phyloP scores from a whole-genome alignment of 2,888 invertebrate genomes.

The Taphrorychus bicolor region DNA sequence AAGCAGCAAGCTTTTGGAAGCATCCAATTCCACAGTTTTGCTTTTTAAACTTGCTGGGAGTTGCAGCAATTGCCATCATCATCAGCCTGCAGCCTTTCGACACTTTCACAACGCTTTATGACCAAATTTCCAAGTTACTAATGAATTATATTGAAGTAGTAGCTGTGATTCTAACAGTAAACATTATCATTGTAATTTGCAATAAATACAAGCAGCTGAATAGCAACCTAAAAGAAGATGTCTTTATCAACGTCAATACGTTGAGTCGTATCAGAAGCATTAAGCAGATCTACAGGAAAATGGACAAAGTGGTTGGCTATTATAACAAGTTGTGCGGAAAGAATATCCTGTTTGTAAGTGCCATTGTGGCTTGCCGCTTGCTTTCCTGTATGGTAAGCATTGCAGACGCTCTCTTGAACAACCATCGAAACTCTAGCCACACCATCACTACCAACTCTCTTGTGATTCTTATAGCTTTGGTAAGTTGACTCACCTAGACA shows the following conservation, averaged over 20 bases:
- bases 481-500: neutral
- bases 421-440: neutral
- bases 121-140: neutral
- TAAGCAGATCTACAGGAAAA: neutral
- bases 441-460: neutral
- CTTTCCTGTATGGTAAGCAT: neutral
- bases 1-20: neutral
- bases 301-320: neutral
- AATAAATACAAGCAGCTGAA: neutral
- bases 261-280: neutral
- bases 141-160: neutral
- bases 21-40: neutral
- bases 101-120: neutral
- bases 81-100: neutral
- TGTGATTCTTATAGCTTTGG: constrained; percentile 1
- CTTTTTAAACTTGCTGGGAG: neutral
- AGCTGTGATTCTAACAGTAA: neutral
- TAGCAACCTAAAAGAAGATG: neutral
- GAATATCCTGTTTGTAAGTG: neutral
- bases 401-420: neutral
- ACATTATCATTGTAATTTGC: neutral
- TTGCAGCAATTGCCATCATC: neutral
- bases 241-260: neutral
- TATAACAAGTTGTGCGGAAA: neutral
- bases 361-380: neutral